A percentile compares a stretch with the other conserved stretches of the same genome.
Conservation (phyloP, 30 jellyfish, hydroid and myxozoan species). For the Pelagia noctiluca region DNA sequence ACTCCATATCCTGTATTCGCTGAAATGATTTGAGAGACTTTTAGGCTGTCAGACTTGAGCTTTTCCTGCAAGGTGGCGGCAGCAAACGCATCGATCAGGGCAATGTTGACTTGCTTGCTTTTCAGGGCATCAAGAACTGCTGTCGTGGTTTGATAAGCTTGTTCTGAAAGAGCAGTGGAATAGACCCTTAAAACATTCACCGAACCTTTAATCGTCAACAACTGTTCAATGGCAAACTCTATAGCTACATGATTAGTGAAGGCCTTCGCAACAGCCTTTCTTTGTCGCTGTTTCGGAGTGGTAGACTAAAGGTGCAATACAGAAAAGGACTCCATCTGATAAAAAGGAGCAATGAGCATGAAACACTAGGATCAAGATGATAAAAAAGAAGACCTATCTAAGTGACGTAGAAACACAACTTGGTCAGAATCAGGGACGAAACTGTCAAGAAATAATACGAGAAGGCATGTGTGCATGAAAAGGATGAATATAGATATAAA, state of each 20-base stretch:
- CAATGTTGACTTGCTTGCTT: conserved; percentile 34
- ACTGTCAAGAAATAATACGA: too few relatives aligned
- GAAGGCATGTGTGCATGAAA: too few relatives aligned
- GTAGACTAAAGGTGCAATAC: too few relatives aligned
- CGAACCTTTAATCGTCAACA: neutral
- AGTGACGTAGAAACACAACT: too few relatives aligned
- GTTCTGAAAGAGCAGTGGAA: conserved; percentile 2
- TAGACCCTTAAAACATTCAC: neutral
- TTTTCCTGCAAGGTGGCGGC: conserved; percentile 45
- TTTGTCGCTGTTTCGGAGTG: too few relatives aligned
- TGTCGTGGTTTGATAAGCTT: conserved; percentile 12
- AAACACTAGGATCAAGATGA: too few relatives aligned
- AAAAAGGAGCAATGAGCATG: too few relatives aligned
- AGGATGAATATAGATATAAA: neutral
- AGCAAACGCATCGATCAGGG: conserved; percentile 60
- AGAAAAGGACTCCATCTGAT: too few relatives aligned
- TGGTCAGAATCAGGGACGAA: too few relatives aligned
- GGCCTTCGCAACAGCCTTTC: too few relatives aligned
- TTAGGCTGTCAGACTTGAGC: conserved; percentile 18
- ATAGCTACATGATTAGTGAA: too few relatives aligned
- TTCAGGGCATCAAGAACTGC: conserved; percentile 53
- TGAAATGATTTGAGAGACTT: conserved; percentile 14
- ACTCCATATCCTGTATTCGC: conserved; percentile 62
- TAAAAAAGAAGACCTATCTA: too few relatives aligned
- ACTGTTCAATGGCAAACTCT: neutral